phyloP scores from a whole-genome alignment of 2,888 invertebrate species.

The Cotesia congregata region DNA sequence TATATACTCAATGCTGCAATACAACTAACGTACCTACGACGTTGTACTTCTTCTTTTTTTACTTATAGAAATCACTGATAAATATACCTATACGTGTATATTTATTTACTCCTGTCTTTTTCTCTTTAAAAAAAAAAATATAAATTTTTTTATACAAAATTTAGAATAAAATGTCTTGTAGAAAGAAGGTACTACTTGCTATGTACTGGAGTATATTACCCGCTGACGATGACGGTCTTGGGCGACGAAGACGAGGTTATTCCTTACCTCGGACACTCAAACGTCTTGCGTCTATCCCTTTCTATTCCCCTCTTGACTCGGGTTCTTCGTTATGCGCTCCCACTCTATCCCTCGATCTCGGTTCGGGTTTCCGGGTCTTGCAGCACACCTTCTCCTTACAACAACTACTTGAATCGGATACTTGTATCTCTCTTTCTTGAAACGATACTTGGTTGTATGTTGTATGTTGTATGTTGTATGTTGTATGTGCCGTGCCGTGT shows the following conservation, averaged over 20 bases:
- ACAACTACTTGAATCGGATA: constrained; percentile 17
- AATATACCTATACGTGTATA: constrained; percentile 11
- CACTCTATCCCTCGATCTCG: constrained; percentile 16
- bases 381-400: constrained; percentile 43
- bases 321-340: constrained; percentile 35
- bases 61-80: constrained; percentile 6
- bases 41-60: background rate
- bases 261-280: constrained; percentile 31
- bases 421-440: background rate
- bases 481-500: constrained; percentile 4
- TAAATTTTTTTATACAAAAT: no score
- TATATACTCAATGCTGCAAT: constrained; percentile 16
- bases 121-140: background rate
- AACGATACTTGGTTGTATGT: background rate
- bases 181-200: constrained; percentile 1
- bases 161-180: background rate
- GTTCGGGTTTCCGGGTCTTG: constrained; percentile 48
- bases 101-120: background rate
- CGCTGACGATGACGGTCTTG: background rate
- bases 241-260: background rate
- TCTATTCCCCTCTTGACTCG: constrained; percentile 26
- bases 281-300: constrained; percentile 33
- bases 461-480: background rate
- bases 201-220: background rate
- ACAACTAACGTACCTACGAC: constrained; percentile 20